Conservation (phyloP, 2,888 invertebrate genomes). For the Machimus rusticus region DNA sequence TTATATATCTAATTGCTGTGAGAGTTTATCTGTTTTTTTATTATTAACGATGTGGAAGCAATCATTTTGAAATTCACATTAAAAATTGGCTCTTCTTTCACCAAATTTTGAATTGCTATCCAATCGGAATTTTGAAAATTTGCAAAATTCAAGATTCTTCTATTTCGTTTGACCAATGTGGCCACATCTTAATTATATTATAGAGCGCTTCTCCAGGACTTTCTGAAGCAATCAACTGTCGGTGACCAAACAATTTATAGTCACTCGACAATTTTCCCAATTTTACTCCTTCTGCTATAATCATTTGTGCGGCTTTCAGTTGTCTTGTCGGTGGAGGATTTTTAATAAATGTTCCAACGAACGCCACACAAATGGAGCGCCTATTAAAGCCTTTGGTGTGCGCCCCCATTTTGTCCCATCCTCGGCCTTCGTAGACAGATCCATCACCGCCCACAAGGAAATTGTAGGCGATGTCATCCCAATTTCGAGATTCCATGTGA, state of each 20-base stretch:
- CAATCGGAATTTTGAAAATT: neutral
- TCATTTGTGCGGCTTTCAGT: slow-evolving; percentile 68
- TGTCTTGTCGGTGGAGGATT: slow-evolving; percentile 66
- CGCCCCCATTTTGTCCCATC: slow-evolving; percentile 77
- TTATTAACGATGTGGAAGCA: neutral
- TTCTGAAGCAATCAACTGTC: slow-evolving; percentile 71
- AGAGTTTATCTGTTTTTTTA: neutral
- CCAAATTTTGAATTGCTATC: too few relatives aligned
- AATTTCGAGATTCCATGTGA: slow-evolving; percentile 72
- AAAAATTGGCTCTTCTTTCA: neutral
- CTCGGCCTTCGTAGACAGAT: slow-evolving; percentile 75
- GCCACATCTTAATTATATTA: slow-evolving; percentile 73
- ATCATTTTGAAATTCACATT: neutral
- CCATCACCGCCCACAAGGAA: slow-evolving; percentile 84
- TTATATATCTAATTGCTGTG: neutral
- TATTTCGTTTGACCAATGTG: slow-evolving; percentile 65
- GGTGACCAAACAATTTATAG: slow-evolving; percentile 74
- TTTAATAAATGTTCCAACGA: slow-evolving; percentile 74
- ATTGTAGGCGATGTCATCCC: slow-evolving; percentile 78
- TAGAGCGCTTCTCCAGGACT: slow-evolving; percentile 75
- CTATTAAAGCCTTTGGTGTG: slow-evolving; percentile 74
- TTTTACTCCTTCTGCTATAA: slow-evolving; percentile 71
- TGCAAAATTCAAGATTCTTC: neutral
- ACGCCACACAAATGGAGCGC: slow-evolving; percentile 74
- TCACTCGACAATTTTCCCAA: slow-evolving; percentile 68